phyloP scores from a whole-genome alignment of 2,113 vertebrate species.

The Ranitomeya imitator region DNA sequence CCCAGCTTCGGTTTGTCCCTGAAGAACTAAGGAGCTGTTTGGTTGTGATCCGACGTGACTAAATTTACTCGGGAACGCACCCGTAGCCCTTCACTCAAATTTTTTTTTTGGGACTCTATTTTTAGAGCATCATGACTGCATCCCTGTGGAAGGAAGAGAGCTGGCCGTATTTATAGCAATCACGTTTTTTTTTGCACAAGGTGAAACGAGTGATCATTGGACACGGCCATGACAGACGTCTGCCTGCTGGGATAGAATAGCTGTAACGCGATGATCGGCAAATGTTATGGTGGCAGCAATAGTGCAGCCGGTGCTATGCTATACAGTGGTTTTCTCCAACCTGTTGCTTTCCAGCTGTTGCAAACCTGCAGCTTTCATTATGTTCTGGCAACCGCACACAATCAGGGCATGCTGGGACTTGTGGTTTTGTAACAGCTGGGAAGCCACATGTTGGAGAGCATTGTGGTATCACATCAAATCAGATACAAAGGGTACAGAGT shows the following conservation, averaged over 20 bases:
- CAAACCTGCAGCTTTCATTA: too few relatives aligned
- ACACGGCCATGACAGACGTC: not conserved
- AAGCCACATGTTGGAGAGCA: too few relatives aligned
- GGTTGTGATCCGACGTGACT: constrained; percentile 41
- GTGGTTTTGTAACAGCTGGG: too few relatives aligned
- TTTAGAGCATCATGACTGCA: constrained; percentile 33
- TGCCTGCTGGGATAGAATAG: not conserved
- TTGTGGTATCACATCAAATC: too few relatives aligned
- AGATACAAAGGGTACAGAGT: too few relatives aligned
- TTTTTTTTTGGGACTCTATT: constrained; percentile 38
- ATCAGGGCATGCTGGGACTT: too few relatives aligned
- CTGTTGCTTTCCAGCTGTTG: too few relatives aligned
- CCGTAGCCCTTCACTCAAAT: not conserved
- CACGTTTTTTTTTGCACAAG: constrained; percentile 21
- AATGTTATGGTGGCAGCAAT: not conserved
- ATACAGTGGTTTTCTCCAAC: too few relatives aligned
- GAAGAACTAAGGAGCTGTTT: constrained; percentile 12
- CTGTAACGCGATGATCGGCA: not conserved
- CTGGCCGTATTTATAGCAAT: constrained; percentile 36
- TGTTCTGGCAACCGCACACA: too few relatives aligned
- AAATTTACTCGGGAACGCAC: constrained; percentile 19
- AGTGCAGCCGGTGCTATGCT: not conserved
- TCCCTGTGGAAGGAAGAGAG: constrained; percentile 7
- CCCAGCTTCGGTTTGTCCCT: not conserved
- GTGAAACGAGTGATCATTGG: constrained; percentile 1